A percentile compares a stretch with the other conserved stretches of the same genome.
Evolutionary conservation across 2,113 vertebrate genomes (phyloP).

Genomic region (Pithys albifrons): DNA sequence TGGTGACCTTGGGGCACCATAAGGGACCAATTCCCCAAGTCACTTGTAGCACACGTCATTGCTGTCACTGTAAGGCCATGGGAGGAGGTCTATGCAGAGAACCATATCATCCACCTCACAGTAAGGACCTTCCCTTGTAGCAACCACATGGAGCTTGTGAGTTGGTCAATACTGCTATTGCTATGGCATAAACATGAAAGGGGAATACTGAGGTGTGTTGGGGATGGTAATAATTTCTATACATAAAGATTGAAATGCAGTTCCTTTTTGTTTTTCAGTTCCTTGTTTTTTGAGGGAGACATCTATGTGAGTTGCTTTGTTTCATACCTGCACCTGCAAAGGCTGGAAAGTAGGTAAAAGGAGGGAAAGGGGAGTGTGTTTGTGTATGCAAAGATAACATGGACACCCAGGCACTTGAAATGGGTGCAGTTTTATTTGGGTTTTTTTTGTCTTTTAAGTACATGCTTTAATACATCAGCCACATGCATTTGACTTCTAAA

Average conservation of each 20-base stretch:
- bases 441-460: background rate
- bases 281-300: background rate
- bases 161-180: background rate
- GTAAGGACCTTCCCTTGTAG: background rate
- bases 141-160: background rate
- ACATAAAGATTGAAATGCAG: background rate
- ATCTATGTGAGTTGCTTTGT: background rate
- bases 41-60: accelerated
- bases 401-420: background rate
- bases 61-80: background rate
- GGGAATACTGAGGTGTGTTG: background rate
- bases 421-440: background rate
- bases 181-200: accelerated
- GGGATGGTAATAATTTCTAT: background rate
- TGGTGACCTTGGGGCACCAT: accelerated
- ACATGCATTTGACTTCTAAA: background rate
- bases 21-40: background rate
- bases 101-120: background rate
- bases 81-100: background rate
- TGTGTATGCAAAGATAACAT: background rate
- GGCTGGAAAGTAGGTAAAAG: background rate
- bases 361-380: background rate
- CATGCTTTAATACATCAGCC: background rate
- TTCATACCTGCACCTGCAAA: background rate
- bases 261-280: background rate